These are phyloP conservation scores for Calliphora vicina DNA, from an alignment of 1,140 invertebrate species.

Conservation along the genomic window DNA sequence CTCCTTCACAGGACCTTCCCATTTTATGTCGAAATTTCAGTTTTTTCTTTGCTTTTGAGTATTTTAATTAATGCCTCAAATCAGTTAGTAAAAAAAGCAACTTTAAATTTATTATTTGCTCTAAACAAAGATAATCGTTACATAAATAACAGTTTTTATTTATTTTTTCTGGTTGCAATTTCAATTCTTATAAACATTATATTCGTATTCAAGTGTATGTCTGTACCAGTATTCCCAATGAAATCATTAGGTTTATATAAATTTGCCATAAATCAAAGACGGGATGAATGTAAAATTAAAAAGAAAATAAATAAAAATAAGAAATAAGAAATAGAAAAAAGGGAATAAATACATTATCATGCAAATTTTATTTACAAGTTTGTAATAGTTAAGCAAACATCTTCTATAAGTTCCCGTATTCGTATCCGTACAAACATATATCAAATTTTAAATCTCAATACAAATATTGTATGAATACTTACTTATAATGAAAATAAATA, in stretches of 20 bases:
- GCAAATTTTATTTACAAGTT: constrained; percentile 38
- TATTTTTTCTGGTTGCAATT: neutral
- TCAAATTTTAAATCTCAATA: constrained; percentile 29
- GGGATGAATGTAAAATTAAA: neutral
- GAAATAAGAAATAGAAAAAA: neutral
- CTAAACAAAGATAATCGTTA: neutral
- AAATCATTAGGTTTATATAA: constrained; percentile 15
- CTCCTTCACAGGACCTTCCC: too few relatives aligned
- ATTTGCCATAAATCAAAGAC: constrained; percentile 19
- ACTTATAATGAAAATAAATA: too few relatives aligned
- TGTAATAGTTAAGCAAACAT: neutral
- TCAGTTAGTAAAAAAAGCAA: too few relatives aligned
- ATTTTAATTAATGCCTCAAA: too few relatives aligned
- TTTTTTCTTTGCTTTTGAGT: too few relatives aligned
- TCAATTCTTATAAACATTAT: neutral
- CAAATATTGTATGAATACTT: constrained; percentile 21
- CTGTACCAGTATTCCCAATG: neutral
- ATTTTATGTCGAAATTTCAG: too few relatives aligned
- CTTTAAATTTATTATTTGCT: neutral
- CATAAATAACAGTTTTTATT: neutral
- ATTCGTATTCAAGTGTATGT: too few relatives aligned
- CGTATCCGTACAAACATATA: neutral
- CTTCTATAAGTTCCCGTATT: too few relatives aligned
- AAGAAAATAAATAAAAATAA: neutral
- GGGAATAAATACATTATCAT: constrained; percentile 25